Percentiles rank a stretch among this genome's conserved stretches.
Conservation (phyloP, 2,888 invertebrate genomes). For the Rhaphigaster nebulosa region DNA sequence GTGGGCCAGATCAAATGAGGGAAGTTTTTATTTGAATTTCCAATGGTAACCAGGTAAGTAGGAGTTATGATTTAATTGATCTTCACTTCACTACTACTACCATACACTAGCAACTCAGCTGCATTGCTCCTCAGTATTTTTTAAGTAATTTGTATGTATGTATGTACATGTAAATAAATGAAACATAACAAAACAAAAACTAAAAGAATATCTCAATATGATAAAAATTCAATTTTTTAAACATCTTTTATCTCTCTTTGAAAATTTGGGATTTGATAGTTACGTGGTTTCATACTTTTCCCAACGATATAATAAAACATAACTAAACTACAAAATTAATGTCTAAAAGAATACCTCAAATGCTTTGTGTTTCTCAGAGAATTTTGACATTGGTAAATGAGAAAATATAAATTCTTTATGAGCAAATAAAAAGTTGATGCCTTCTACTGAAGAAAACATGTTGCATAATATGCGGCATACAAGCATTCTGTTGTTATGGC, state of each 20-base stretch:
- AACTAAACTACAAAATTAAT: neutral
- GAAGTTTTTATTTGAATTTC: too few relatives aligned
- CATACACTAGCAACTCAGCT: neutral
- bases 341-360: conserved; percentile 1
- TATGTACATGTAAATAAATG: neutral
- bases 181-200: neutral
- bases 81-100: neutral
- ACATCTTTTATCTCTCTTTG: too few relatives aligned
- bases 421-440: conserved; percentile 75
- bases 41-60: neutral
- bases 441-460: conserved; percentile 79
- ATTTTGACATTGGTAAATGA: conserved; percentile 67
- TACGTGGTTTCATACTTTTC: too few relatives aligned
- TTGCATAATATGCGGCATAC: conserved; percentile 85
- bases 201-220: neutral
- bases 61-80: neutral
- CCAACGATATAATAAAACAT: neutral
- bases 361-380: neutral
- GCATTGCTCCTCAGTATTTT: too few relatives aligned
- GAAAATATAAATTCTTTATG: conserved; percentile 74
- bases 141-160: neutral
- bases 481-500: conserved; percentile 81
- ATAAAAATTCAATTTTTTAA: too few relatives aligned
- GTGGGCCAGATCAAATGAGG: too few relatives aligned
- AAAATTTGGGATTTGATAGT: too few relatives aligned